Evolutionary conservation across 2,888 invertebrate genomes (phyloP).

Genomic region (Mythimna ferrago): DNA sequence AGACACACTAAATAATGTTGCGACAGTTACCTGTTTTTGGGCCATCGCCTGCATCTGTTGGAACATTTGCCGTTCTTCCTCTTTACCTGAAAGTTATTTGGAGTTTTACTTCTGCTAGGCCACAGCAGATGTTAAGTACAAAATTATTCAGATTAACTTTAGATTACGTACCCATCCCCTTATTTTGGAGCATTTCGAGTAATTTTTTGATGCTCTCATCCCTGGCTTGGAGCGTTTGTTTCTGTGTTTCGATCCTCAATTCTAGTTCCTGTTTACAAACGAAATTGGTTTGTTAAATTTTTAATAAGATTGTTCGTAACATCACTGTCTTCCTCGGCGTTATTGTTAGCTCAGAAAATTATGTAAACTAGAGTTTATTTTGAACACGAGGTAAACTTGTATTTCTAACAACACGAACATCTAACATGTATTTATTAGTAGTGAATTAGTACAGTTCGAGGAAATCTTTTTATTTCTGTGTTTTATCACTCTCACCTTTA

Average conservation of each 20-base stretch:
- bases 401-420: background rate
- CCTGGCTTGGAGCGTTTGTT: slow-evolving; percentile 98
- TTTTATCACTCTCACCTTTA: slow-evolving; percentile 92
- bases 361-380: slow-evolving; percentile 13
- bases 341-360: slow-evolving; percentile 18
- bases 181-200: slow-evolving; percentile 99
- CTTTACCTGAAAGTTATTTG: slow-evolving; percentile 94
- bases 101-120: slow-evolving; percentile 82
- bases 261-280: slow-evolving; percentile 95
- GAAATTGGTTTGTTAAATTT: slow-evolving; percentile 57
- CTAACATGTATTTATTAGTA: slow-evolving; percentile 5
- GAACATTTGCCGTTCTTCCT: slow-evolving; percentile 98
- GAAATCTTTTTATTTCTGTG: background rate
- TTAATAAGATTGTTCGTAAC: slow-evolving; percentile 38
- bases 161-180: slow-evolving; percentile 96
- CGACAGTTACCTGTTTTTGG: slow-evolving; percentile 96
- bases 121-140: slow-evolving; percentile 40
- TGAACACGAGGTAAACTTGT: background rate
- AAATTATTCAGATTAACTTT: slow-evolving; percentile 46
- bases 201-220: slow-evolving; percentile 99
- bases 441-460: background rate
- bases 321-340: slow-evolving; percentile 23
- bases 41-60: slow-evolving; percentile 99
- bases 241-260: slow-evolving; percentile 98
- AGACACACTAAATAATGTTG: slow-evolving; percentile 66